Percentiles rank a stretch among this genome's conserved stretches.
These are phyloP conservation scores for Acronicta alni DNA, from an alignment of 2,888 invertebrate species.

Conservation along the genomic window DNA sequence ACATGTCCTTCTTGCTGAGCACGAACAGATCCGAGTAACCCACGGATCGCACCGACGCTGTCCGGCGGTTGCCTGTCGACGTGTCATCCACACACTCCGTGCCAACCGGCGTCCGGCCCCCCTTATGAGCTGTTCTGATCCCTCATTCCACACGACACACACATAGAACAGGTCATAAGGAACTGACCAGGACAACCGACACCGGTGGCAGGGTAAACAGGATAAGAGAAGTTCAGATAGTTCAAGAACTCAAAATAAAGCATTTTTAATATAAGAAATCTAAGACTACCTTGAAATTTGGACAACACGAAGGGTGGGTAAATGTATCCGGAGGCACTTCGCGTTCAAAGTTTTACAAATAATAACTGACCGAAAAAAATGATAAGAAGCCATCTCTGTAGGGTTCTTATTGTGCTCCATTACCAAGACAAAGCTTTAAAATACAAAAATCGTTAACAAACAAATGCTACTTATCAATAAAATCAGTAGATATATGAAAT, in stretches of 20 bases:
- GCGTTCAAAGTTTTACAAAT: slow-evolving; percentile 64
- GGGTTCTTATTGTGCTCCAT: slow-evolving; percentile 76
- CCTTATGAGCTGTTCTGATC: slow-evolving; percentile 69
- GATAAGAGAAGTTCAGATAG: slow-evolving; percentile 55
- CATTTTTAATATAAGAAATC: slow-evolving; percentile 62
- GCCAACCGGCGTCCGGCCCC: slow-evolving; percentile 83
- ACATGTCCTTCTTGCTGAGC: slow-evolving; percentile 99
- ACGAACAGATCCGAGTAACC: slow-evolving; percentile 99
- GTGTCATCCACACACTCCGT: slow-evolving; percentile 89
- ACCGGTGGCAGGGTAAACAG: slow-evolving; percentile 70
- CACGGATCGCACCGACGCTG: slow-evolving; percentile 99
- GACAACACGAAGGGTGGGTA: slow-evolving; percentile 68
- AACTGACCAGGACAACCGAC: slow-evolving; percentile 69
- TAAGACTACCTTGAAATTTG: slow-evolving; percentile 66
- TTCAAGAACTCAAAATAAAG: slow-evolving; percentile 64
- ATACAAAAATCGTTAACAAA: slow-evolving; percentile 59
- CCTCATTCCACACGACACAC: slow-evolving; percentile 57
- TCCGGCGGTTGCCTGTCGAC: slow-evolving; percentile 97
- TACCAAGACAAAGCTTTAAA: slow-evolving; percentile 80
- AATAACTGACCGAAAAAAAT: slow-evolving; percentile 71
- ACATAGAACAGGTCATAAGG: slow-evolving; percentile 65
- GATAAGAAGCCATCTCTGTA: slow-evolving; percentile 82
- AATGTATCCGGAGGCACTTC: slow-evolving; percentile 67
- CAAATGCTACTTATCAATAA: slow-evolving; percentile 64
- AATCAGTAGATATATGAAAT: slow-evolving; percentile 69